Evolutionary conservation across 2,888 invertebrate species (phyloP), one percentile per base, ranked within the genome.

Genomic region (Yponomeuta plumbellus): DNA sequence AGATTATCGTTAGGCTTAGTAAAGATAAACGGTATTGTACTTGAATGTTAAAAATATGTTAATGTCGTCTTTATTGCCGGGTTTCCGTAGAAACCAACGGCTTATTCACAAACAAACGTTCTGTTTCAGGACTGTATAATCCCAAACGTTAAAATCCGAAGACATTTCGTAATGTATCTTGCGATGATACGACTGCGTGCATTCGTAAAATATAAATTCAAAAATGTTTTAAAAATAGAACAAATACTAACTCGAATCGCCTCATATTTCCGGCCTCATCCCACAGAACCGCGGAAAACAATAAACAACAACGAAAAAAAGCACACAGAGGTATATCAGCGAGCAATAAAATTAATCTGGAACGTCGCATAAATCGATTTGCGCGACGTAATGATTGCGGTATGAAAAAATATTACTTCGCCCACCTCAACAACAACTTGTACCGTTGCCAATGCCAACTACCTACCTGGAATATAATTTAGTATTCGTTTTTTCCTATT

Each of bases 1-100:
- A 59, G 59, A 22, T 52, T 52, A 52, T 52, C 17, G 44, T 52
- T 52, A 3, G 34, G 34, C 8, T 34, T 26, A 26, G 8, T 17
- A 22, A 59, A 2, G 21, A 84, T 77, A 75, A 71, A 71, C 68
- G 69, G 71, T 75, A 81, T 77, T 80, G 77, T 83, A 1, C 34
- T 34, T 10, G 34, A 34, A 34, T 34, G 10, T 34, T 34, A 34
- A 34, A 34, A 34, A 34, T 0, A 34, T 34, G 34, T 34, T 34
- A 34, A 34, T 34, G 1, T 34, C 34, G 34, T 34, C 34, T 34
- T 34, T 34, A 34, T 34, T 34, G 34, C 34, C 34, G 10, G 34
- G 6, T 10, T 34, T 34, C 6, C 34, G 8, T 34, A 0, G 34
- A 34, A 34, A 34, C 34, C 34, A 34, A 34, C 5, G 34, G 6